Evolutionary conservation across 2,113 vertebrate species (phyloP), one percentile per base, ranked within the genome.

Genomic region (Neodontobutis hainanensis): DNA sequence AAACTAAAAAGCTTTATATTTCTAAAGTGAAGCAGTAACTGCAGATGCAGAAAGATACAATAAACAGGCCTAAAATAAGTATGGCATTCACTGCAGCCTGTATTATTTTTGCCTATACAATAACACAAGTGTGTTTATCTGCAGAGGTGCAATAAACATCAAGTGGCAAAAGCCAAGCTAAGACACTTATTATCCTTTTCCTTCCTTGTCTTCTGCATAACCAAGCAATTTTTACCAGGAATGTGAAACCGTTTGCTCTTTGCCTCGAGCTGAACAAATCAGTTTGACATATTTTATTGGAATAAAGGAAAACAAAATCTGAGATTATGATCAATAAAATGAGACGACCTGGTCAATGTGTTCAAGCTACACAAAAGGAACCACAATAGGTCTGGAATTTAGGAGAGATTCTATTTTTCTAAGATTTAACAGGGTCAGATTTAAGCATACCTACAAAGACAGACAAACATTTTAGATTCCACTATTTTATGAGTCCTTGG

Each of bases 141-240:
- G n/a, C n/a, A n/a, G n/a, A n/a, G n/a, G n/a, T n/a, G n/a, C n/a
- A n/a, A n/a, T n/a, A n/a, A n/a, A n/a, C n/a, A n/a, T n/a, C n/a
- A n/a, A n/a, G n/a, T n/a, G n/a, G n/a, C 49, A 48, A 45, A 44
- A 73, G 0, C 34, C 0, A 48, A 16, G 5, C 9, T 48, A 9
- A 16, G 57, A n/a, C 14, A 27, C 19, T 35, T 42, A 57, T 65
- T 71, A 84, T 81, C 75, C 55, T 60, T 78, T 70, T 70, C 70
- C 80, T 78, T 81, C 81, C 68, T 73, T 16, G 55, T 65, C 82
- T 85, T 85, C 77, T 79, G 84, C 83, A 86, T 88, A 86, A 89
- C 74, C 58, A 82, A 85, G 87, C 82, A 73, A 81, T 81, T 83
- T 44, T 38, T 8, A 15, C 10, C 61, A 72, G 79, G 85, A 86